A percentile compares a stretch with the other conserved stretches of the same genome.
phyloP scores from a whole-genome alignment of 2,888 invertebrate genomes.

The Danaus chrysippus region DNA sequence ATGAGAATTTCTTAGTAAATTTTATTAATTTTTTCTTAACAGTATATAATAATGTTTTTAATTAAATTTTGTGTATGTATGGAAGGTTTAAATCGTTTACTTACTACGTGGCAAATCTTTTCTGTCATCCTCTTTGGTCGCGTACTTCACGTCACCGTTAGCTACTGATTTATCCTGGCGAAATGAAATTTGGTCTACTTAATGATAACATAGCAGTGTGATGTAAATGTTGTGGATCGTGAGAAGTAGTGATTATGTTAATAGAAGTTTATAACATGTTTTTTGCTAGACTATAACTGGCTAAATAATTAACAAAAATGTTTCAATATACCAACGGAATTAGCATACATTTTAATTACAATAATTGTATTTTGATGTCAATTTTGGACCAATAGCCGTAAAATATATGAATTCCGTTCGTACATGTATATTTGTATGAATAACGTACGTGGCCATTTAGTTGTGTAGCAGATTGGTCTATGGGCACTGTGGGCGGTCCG shows the following conservation, averaged over 20 bases:
- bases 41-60: not conserved
- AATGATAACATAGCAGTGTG: not conserved
- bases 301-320: no score
- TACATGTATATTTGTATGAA: conserved; percentile 6
- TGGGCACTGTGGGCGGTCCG: conserved; percentile 72
- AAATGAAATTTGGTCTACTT: conserved; percentile 17
- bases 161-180: conserved; percentile 62
- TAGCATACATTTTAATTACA: not conserved
- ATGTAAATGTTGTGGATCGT: not conserved
- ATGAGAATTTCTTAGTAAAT: not conserved
- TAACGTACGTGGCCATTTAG: conserved; percentile 64
- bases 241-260: conserved; percentile 6
- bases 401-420: not conserved
- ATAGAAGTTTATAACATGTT: conserved; percentile 2
- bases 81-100: conserved; percentile 5
- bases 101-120: conserved; percentile 62
- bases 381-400: no score
- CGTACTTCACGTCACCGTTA: conserved; percentile 66
- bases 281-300: no score
- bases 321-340: not conserved
- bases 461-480: conserved; percentile 44
- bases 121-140: conserved; percentile 48
- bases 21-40: not conserved
- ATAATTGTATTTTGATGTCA: no score
- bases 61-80: not conserved